Evolutionary conservation across 2,113 vertebrate species (phyloP), one percentile per base, ranked within the genome.

Genomic region (Cairina moschata): DNA sequence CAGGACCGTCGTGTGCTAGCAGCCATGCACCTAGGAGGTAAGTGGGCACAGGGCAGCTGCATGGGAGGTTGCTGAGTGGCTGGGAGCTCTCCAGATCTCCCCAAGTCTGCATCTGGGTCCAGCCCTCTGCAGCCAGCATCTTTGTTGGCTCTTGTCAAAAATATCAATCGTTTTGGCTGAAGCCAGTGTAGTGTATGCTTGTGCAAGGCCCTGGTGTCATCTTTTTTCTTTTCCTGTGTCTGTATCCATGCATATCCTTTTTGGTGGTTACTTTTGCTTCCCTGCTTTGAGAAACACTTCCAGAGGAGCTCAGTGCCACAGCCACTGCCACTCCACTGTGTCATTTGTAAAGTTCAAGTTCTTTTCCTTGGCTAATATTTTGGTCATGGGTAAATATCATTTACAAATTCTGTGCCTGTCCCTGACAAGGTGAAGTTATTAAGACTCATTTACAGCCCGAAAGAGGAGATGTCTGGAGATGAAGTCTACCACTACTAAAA

Each of bases 1-100:
- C 38, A 0, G 1, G 10, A 13, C 18, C 9, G 14, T 22, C 1
- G 3, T 2, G 15, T 9, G 65, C 20, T 2, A 29, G 2, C 14
- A 48, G 59, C 1, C 16, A 4, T 34, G 28, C 17, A 32, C 72
- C 9, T 0, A 22, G 36, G 12, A 0, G 3, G 71, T 3, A 40
- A 58, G 42, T 22, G 4, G 67, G 68, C 25, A 11, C 38, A 7
- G 48, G 34, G 42, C 26, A 23, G 55, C 16, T 52, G 78, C 54
- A 31, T 42, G 3, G 16, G 65, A 60, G 46, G 15, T 7, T 25
- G 21, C 36, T 3, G 58, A 21, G 28, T 7, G n/a, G 50, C 0
- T 2, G 52, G 46, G 40, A 75, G 18, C 34, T 17, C 58, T 28
- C 23, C 5, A 3, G 25, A 23, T 25, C 16, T 77, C 42, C 59